A percentile compares a stretch with the other conserved stretches of the same genome.
phyloP scores from a whole-genome alignment of 2,888 invertebrate genomes.

The Sclerodermus sp. region DNA sequence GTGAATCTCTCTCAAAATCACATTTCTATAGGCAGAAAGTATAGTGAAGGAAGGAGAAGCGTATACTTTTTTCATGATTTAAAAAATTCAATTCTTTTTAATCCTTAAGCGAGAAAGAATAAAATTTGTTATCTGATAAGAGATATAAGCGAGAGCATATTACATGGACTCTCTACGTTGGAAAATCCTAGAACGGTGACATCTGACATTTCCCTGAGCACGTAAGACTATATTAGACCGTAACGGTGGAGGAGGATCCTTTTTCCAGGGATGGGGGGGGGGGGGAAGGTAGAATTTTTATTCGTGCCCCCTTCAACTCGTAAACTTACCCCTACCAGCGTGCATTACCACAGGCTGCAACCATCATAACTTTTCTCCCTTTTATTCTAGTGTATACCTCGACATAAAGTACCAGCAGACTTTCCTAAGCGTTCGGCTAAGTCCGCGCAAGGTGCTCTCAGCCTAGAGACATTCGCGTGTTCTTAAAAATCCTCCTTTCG shows the following conservation, averaged over 20 bases:
- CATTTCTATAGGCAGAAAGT: too few relatives aligned
- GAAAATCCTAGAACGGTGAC: not conserved
- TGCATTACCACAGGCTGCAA: constrained; percentile 32
- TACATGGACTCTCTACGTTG: not conserved
- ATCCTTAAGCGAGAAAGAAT: not conserved
- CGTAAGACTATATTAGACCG: not conserved
- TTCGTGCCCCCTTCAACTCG: constrained; percentile 30
- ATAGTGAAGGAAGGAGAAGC: too few relatives aligned
- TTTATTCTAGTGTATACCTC: constrained; percentile 38
- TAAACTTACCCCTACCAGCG: constrained; percentile 34
- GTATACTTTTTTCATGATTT: too few relatives aligned
- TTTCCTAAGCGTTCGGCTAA: too few relatives aligned
- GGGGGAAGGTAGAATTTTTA: too few relatives aligned
- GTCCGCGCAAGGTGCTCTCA: too few relatives aligned
- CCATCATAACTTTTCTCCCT: constrained; percentile 40
- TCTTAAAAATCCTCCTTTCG: too few relatives aligned
- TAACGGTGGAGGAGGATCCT: too few relatives aligned
- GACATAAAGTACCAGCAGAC: constrained; percentile 32
- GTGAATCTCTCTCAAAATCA: too few relatives aligned
- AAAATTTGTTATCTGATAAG: constrained; percentile 14
- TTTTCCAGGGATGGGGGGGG: too few relatives aligned
- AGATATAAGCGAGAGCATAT: constrained; percentile 2
- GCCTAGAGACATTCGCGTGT: too few relatives aligned
- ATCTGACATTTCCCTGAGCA: not conserved
- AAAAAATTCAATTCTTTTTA: too few relatives aligned